Evolutionary conservation across 2,797 vertebrate genomes (phyloP), one percentile per base, ranked within the genome.

Genomic region (Menidia menidia): DNA sequence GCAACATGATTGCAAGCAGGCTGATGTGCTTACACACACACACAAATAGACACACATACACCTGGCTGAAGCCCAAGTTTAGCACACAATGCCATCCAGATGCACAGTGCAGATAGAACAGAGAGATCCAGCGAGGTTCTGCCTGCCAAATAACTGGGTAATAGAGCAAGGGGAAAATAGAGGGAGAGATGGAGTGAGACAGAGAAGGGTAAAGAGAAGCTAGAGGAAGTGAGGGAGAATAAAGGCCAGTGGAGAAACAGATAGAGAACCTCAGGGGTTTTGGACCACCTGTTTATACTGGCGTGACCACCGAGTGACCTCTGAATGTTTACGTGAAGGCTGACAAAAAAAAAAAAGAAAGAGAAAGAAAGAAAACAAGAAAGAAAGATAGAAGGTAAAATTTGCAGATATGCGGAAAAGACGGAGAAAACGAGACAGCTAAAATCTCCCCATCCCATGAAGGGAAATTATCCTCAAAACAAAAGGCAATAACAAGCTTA

Each of bases 401-500:
- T 76, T 64, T 77, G 80, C 50, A 83, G 66, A 66, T 62, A 68
- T 66, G 67, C 57, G 78, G 19, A 25, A 81, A 81, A 81, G 67
- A 62, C 75, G 63, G 80, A 73, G 81, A 88, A 88, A 89, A 85
- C 52, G 63, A 88, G 83, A 87, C 77, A 78, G 68, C 83, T 88
- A 78, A 83, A 88, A 88, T 86, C 85, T 80, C 71, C 67, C 83
- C 85, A 81, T 90, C 91, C 80, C 86, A 86, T 85, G 78, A 86
- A 89, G 86, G 85, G 83, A 93, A 92, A 92, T 92, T 86, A 93
- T 92, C 89, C 86, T 87, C 83, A 87, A 91, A 92, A 92, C 91
- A 93, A 93, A 93, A 92, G 90, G 90, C 90, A 92, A 92, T 92
- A 92, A 93, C 89, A 91, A 88, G 90, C 89, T 93, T 93, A 93